Base-by-base conservation (phyloP, 1,140 invertebrate species). In the Saccostrea echinata region DNA sequence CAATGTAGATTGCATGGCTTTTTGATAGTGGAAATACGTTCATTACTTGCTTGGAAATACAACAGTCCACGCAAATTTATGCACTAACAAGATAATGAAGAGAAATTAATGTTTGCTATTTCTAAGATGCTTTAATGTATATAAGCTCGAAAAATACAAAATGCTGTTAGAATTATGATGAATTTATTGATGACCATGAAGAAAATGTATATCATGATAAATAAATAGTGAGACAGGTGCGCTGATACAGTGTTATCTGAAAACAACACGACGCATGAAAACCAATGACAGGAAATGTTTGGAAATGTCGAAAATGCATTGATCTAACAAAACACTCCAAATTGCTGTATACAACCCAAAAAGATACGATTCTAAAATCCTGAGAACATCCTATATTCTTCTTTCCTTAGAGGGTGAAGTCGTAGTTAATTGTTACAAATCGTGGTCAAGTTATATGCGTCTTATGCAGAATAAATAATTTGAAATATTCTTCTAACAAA, bases 191-290 rank as follows among this genome's bases (percentile, higher is more conserved):
- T 76, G 68, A 76, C 12, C 16, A 76, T 76, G 68, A 76, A 33
- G 27, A 76, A 16, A 76, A 27, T 76, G 55, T 76, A 76, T 33
- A 76, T 76, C 30, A 76, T 76, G 68, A 76, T 27, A 76, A 76
- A 76, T 76, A 76, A 76, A 76, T 76, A 76, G 24, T 76, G 68
- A 76, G 68, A 76, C 68, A 76, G 68, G 68, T 76, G 64, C 24
- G 64, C 11, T 71, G 68, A 27, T 11, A 76, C 33, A 30, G 30
- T 61, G 18, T 76, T 76, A 76, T 13, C 68, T 76, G 68, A 76
- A 76, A 76, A 76, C 13, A 27, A 33, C 27, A 33, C 24, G 68
- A 27, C 16, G 12, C 27, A 27, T 76, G 68, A 76, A 71, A 76
- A 76, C 27, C 16, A 76, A 16, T 27, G 68, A 76, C 68, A 76